These are phyloP conservation scores for Paradisaea rubra DNA, from an alignment of 2,113 vertebrate genomes.

Conservation along the genomic window DNA sequence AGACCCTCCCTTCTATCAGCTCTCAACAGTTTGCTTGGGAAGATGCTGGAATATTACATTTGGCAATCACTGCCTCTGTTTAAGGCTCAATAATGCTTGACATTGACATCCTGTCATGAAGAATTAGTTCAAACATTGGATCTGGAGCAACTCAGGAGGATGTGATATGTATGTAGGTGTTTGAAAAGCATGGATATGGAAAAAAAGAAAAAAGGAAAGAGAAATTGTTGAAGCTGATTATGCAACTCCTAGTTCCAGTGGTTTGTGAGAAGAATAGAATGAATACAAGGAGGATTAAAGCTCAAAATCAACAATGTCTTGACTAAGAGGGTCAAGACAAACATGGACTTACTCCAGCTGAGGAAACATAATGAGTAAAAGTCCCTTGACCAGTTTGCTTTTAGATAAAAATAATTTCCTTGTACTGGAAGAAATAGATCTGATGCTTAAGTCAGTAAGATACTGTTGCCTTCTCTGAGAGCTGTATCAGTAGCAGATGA, in stretches of 20 bases:
- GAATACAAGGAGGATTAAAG: background rate
- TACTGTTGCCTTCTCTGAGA: background rate
- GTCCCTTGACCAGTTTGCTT: background rate
- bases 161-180: constrained; percentile 53
- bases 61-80: background rate
- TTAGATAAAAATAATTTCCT: background rate
- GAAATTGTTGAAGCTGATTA: background rate
- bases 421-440: background rate
- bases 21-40: background rate
- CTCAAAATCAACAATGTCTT: background rate
- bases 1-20: background rate
- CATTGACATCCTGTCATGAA: constrained; percentile 36
- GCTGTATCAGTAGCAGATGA: background rate
- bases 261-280: background rate
- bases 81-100: constrained; percentile 6
- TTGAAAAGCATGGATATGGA: background rate
- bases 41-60: background rate
- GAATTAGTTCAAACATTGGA: constrained; percentile 32
- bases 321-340: background rate
- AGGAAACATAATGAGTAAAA: background rate
- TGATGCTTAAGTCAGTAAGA: background rate
- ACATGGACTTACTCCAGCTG: background rate
- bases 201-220: background rate
- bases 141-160: constrained; percentile 18
- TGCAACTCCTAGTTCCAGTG: background rate